These are phyloP conservation scores for Remorina albescens DNA, from an alignment of 2,797 vertebrate genomes.

Conservation along the genomic window DNA sequence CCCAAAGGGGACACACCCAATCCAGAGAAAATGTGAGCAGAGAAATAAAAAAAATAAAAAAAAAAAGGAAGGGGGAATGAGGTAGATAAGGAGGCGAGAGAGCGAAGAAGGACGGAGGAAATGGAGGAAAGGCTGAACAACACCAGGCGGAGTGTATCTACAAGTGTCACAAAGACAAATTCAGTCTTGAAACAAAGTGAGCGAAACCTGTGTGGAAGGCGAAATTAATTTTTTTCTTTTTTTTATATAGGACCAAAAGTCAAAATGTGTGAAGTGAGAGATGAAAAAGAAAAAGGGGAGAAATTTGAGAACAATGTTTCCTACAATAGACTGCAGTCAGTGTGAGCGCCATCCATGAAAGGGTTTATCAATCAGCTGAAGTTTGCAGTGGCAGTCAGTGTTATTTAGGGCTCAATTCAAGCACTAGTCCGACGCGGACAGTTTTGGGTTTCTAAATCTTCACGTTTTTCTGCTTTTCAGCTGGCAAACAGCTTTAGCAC, in stretches of 20 bases:
- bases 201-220: not conserved
- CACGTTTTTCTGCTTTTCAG: too few relatives aligned
- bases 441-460: too few relatives aligned
- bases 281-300: not conserved
- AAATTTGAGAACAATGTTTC: not conserved
- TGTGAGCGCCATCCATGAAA: too few relatives aligned
- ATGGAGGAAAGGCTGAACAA: not conserved
- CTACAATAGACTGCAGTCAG: not conserved
- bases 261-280: not conserved
- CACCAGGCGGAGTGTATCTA: conserved; percentile 19
- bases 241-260: not conserved
- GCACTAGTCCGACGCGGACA: too few relatives aligned
- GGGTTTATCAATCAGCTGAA: not conserved
- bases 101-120: not conserved
- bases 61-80: conserved; percentile 3
- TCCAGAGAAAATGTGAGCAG: conserved; percentile 17
- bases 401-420: too few relatives aligned
- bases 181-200: conserved; percentile 8
- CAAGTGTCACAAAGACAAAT: conserved; percentile 31
- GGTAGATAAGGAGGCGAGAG: not conserved
- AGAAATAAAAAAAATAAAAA: conserved; percentile 24
- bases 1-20: conserved; percentile 1
- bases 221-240: not conserved
- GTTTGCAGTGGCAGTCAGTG: not conserved
- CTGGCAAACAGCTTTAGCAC: too few relatives aligned